Conservation (phyloP, 2,113 vertebrate species). For the Campylomormyrus tamandua region DNA sequence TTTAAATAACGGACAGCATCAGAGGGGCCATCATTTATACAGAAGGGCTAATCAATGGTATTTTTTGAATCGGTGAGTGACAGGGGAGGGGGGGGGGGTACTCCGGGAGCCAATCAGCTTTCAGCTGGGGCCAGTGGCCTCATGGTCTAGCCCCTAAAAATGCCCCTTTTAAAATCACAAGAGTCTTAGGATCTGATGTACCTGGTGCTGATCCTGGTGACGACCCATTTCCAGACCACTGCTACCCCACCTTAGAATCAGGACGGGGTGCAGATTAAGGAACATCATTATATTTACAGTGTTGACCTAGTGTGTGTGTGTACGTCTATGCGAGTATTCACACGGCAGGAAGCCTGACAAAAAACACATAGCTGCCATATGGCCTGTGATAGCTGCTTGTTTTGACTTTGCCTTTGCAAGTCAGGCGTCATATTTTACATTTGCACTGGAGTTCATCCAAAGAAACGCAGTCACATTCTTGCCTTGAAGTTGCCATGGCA, state of each 20-base stretch:
- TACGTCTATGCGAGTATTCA: slow-evolving; percentile 7
- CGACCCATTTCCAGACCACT: neutral
- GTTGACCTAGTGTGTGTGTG: neutral
- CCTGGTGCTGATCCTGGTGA: neutral
- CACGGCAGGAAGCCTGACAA: neutral
- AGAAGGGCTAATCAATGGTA: neutral
- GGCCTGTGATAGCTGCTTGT: neutral
- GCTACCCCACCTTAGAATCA: neutral
- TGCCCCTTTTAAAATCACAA: neutral
- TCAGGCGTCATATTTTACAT: neutral
- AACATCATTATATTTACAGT: neutral
- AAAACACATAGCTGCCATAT: slow-evolving; percentile 20
- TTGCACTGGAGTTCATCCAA: neutral
- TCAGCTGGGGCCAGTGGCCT: neutral
- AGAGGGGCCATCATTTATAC: neutral
- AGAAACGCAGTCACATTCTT: neutral
- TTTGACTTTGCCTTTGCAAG: neutral
- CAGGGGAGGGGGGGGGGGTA: neutral
- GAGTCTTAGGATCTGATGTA: neutral
- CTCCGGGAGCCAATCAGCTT: neutral
- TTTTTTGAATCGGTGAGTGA: neutral
- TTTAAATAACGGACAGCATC: neutral
- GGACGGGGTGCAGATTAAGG: neutral
- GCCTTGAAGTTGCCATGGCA: neutral
- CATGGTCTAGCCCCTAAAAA: neutral